A percentile compares a stretch with the other conserved stretches of the same genome.
Conservation (phyloP, 2,888 invertebrate species). For the Nebria brevicollis region DNA sequence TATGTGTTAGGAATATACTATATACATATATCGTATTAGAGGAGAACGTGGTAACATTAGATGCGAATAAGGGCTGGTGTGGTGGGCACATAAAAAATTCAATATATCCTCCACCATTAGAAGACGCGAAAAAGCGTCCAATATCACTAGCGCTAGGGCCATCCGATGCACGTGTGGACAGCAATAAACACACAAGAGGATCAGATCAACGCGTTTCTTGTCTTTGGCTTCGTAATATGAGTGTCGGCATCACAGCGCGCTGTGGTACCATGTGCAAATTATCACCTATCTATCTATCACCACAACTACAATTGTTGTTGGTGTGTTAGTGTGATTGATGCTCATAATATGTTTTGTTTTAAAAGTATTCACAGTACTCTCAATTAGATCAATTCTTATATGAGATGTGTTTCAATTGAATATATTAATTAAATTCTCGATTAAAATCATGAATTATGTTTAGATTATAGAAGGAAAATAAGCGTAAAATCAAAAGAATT, state of each 20-base stretch:
- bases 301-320: too few species aligned
- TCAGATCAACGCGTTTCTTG: neutral
- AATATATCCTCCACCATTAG: conserved; percentile 31
- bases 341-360: too few species aligned
- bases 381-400: too few species aligned
- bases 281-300: neutral
- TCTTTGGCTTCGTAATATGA: conserved; percentile 5
- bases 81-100: conserved; percentile 32
- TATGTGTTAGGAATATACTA: neutral
- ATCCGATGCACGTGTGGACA: conserved; percentile 29
- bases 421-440: too few species aligned
- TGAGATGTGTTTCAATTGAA: too few species aligned
- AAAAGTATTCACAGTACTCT: too few species aligned
- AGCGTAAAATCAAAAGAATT: too few species aligned
- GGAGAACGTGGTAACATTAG: neutral
- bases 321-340: too few species aligned
- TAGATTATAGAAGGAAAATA: too few species aligned
- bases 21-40: too few species aligned
- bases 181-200: conserved; percentile 22
- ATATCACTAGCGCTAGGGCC: conserved; percentile 21
- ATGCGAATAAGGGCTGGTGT: neutral
- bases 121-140: conserved; percentile 20
- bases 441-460: too few species aligned
- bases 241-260: neutral
- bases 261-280: conserved; percentile 11